Evolutionary conservation across 2,113 vertebrate species (phyloP).

Genomic region (Barnardius zonarius): DNA sequence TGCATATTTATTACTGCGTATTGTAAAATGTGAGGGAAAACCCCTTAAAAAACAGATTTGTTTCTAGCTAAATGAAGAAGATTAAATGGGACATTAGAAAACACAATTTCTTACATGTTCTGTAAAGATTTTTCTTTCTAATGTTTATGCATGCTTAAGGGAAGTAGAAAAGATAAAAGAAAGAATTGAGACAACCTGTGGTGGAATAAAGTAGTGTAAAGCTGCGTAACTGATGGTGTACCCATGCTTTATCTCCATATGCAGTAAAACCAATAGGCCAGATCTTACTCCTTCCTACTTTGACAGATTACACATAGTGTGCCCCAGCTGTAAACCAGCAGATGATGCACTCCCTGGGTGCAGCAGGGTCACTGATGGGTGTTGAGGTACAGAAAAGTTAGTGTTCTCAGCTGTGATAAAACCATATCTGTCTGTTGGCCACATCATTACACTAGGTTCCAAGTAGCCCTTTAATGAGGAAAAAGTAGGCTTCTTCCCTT

Average conservation of each 20-base stretch:
- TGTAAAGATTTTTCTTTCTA: neutral
- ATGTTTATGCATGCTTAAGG: neutral
- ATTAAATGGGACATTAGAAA: neutral
- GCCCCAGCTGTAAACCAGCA: neutral
- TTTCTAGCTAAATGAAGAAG: neutral
- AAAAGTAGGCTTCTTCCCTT: neutral
- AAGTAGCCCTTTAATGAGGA: neutral
- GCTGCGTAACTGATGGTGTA: neutral
- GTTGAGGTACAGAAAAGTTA: neutral
- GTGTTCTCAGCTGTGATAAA: neutral
- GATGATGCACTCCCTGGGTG: accelerated
- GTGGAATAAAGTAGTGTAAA: neutral
- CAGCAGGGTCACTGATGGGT: neutral
- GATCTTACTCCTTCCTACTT: neutral
- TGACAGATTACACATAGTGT: neutral
- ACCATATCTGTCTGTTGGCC: neutral
- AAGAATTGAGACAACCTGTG: neutral
- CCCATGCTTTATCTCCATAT: neutral
- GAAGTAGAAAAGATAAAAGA: neutral
- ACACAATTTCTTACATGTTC: neutral
- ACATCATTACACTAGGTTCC: neutral
- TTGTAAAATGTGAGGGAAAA: neutral
- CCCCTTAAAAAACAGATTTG: neutral
- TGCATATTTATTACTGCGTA: neutral
- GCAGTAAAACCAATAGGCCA: neutral